These are phyloP conservation scores for Jaculus jaculus DNA, from an alignment of 2,113 vertebrate genomes.

Conservation along the genomic window DNA sequence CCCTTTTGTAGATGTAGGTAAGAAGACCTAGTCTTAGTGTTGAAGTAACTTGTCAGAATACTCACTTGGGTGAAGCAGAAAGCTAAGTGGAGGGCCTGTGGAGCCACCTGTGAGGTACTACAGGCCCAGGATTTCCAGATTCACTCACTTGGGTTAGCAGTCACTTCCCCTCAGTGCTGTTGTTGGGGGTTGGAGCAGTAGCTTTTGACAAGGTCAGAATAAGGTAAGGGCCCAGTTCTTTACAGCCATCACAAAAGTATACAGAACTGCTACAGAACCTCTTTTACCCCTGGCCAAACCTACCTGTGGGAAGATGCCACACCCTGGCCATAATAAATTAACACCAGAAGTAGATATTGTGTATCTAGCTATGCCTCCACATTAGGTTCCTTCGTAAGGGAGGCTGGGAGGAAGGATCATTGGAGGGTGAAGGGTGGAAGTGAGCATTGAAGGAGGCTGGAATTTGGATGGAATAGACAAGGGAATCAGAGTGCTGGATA, in stretches of 20 bases:
- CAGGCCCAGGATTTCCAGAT: not conserved
- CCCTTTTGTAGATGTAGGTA: not conserved
- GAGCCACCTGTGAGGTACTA: not conserved
- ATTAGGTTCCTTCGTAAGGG: not conserved
- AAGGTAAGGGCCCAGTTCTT: not conserved
- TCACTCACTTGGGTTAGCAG: rapidly evolving
- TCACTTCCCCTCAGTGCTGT: not conserved
- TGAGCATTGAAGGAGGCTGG: not conserved
- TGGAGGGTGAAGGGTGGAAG: not conserved
- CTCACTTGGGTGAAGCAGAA: not conserved
- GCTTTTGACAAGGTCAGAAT: not conserved
- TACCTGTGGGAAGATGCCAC: not conserved
- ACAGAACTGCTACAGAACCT: not conserved
- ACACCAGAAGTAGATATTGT: not conserved
- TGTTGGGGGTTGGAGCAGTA: not conserved
- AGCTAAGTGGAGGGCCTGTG: not conserved
- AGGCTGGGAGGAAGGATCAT: not conserved
- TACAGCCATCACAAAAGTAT: not conserved
- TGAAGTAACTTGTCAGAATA: not conserved
- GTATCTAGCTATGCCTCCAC: not conserved
- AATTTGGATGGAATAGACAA: not conserved
- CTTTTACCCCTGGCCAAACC: not conserved
- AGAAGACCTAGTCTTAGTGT: not conserved
- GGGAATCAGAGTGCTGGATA: not conserved
- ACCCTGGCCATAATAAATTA: not conserved